These are phyloP conservation scores for Crossocerus cetratus DNA, from an alignment of 2,888 invertebrate species.

Conservation along the genomic window DNA sequence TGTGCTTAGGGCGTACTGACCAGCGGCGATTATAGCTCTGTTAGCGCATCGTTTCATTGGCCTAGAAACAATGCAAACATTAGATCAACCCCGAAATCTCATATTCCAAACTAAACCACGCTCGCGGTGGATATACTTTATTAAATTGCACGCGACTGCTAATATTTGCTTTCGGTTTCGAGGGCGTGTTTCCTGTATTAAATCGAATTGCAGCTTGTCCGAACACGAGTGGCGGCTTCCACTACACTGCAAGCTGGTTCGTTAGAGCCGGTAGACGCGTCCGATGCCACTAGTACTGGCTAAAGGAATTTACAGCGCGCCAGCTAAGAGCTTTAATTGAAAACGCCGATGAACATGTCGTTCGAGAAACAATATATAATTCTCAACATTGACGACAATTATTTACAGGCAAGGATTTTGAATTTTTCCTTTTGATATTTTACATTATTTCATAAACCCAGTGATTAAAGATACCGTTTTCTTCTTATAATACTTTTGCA, in stretches of 20 bases:
- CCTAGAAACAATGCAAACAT: slow-evolving; percentile 56
- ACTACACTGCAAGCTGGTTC: neutral
- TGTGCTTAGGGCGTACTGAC: neutral
- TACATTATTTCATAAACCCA: no score
- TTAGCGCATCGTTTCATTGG: slow-evolving; percentile 42
- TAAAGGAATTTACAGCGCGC: neutral
- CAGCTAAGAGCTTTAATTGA: neutral
- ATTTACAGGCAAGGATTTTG: no score
- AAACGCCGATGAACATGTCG: no score
- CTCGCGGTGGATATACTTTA: slow-evolving; percentile 49
- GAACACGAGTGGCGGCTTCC: neutral
- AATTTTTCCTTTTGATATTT: no score
- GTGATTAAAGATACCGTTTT: no score
- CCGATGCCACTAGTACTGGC: neutral
- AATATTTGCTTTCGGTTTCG: slow-evolving; percentile 48
- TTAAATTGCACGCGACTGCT: slow-evolving; percentile 50
- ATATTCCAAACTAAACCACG: slow-evolving; percentile 38
- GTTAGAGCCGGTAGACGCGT: neutral
- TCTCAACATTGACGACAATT: no score
- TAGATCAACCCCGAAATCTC: slow-evolving; percentile 43
- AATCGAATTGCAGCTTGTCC: slow-evolving; percentile 31
- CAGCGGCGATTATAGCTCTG: slow-evolving; percentile 22
- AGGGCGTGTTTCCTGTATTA: slow-evolving; percentile 32
- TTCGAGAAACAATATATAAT: no score
- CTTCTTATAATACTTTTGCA: no score